Conservation (phyloP, 2,113 vertebrate genomes). For the Mesocricetus auratus region DNA sequence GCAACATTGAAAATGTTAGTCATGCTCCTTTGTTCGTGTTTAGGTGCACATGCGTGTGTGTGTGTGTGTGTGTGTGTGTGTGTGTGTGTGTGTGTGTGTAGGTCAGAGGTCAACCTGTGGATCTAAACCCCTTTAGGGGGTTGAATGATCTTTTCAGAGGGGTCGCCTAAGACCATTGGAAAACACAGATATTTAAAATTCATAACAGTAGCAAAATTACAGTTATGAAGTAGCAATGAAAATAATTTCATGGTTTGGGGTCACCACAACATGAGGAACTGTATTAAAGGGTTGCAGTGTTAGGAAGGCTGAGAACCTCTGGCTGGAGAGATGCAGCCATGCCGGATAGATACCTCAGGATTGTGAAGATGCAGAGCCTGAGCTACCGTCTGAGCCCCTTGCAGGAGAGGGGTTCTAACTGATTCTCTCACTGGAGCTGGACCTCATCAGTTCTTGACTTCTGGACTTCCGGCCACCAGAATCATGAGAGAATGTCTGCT, state of each 20-base stretch:
- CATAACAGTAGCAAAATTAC: neutral
- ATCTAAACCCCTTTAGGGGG: neutral
- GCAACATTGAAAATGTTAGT: neutral
- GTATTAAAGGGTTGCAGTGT: neutral
- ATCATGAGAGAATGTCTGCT: neutral
- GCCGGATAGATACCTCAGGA: neutral
- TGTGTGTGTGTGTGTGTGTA: neutral
- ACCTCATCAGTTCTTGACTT: neutral
- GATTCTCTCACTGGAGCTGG: neutral
- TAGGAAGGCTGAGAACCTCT: neutral
- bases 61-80: too few relatives aligned
- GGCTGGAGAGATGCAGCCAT: neutral
- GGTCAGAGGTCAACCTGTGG: neutral
- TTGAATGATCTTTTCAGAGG: neutral
- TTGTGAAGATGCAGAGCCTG: neutral
- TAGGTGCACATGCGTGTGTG: neutral
- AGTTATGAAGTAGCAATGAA: neutral
- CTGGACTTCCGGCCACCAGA: neutral
- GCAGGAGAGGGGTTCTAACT: neutral
- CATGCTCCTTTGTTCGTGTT: neutral
- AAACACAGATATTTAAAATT: neutral
- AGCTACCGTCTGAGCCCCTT: neutral
- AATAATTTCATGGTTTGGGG: neutral
- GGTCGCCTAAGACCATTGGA: neutral
- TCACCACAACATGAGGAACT: neutral